These are phyloP conservation scores for Halichoerus grypus DNA, from an alignment of 2,113 vertebrate species.

Conservation along the genomic window DNA sequence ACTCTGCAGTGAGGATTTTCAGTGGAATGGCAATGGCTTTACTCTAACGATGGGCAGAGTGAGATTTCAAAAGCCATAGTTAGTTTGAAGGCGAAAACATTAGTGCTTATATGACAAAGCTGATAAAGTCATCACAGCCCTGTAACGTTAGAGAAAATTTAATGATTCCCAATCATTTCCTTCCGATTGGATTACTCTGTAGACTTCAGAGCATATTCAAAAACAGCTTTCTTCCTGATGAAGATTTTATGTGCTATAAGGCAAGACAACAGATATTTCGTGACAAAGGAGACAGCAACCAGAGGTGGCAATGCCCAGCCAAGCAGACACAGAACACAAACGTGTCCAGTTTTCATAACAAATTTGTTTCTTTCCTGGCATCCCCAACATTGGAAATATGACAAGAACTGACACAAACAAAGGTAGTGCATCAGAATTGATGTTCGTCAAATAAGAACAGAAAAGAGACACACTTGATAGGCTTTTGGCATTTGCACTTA, in stretches of 20 bases:
- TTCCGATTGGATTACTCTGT: conserved; percentile 59
- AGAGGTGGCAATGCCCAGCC: not conserved
- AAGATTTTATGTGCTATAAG: conserved; percentile 50
- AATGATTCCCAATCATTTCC: conserved; percentile 71
- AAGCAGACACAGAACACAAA: conserved; percentile 14
- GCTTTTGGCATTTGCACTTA: not conserved
- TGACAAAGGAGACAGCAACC: conserved; percentile 44
- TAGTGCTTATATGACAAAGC: conserved; percentile 57
- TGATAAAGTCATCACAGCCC: conserved; percentile 26
- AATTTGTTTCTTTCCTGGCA: not conserved
- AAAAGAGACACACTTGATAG: not conserved
- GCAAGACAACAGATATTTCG: conserved; percentile 66
- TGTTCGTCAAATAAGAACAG: conserved; percentile 48
- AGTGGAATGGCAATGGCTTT: conserved; percentile 34
- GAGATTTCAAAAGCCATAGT: conserved; percentile 60
- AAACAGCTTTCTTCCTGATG: conserved; percentile 46
- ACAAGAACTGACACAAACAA: conserved; percentile 38
- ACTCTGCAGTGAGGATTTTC: conserved; percentile 29
- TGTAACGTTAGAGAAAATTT: conserved; percentile 67
- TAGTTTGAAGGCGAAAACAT: conserved; percentile 30
- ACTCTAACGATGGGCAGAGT: conserved; percentile 33
- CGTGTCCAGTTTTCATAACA: conserved; percentile 23
- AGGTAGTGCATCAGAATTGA: conserved; percentile 21
- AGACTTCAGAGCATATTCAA: conserved; percentile 58
- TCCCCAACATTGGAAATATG: not conserved